Evolutionary conservation across 1,140 invertebrate genomes (phyloP).

Genomic region (Caerostris darwini): DNA sequence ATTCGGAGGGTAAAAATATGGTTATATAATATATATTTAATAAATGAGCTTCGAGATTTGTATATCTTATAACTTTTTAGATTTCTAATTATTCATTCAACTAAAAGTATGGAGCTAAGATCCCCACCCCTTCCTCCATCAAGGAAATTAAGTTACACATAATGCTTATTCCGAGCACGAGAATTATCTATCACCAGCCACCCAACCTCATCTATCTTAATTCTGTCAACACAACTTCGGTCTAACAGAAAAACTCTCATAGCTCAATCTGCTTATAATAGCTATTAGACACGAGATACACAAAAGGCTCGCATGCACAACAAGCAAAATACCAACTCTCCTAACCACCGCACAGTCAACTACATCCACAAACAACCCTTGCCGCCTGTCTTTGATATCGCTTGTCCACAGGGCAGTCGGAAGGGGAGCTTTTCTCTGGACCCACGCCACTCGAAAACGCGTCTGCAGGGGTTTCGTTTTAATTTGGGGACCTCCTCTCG

Average conservation of each 20-base stretch:
- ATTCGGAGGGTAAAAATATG: no score
- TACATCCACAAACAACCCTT: constrained; percentile 52
- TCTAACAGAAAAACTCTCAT: background rate
- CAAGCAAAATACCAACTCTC: background rate
- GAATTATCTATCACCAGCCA: no score
- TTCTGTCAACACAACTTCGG: background rate
- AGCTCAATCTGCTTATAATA: background rate
- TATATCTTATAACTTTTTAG: no score
- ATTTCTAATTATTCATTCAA: no score
- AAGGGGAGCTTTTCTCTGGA: background rate
- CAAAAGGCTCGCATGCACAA: constrained; percentile 4
- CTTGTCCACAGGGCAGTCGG: constrained; percentile 47
- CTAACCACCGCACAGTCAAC: constrained; percentile 26
- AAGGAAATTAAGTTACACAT: no score
- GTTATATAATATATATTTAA: no score
- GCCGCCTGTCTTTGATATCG: constrained; percentile 66
- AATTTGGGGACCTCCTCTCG: constrained; percentile 41
- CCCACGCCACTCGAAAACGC: constrained; percentile 28
- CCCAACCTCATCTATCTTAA: no score
- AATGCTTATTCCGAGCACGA: no score
- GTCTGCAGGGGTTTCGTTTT: constrained; percentile 51
- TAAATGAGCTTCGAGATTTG: no score
- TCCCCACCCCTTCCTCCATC: no score
- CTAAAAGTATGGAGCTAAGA: no score
- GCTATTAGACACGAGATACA: background rate